phyloP scores from a whole-genome alignment of 2,113 vertebrate genomes.

The Bubo bubo region DNA sequence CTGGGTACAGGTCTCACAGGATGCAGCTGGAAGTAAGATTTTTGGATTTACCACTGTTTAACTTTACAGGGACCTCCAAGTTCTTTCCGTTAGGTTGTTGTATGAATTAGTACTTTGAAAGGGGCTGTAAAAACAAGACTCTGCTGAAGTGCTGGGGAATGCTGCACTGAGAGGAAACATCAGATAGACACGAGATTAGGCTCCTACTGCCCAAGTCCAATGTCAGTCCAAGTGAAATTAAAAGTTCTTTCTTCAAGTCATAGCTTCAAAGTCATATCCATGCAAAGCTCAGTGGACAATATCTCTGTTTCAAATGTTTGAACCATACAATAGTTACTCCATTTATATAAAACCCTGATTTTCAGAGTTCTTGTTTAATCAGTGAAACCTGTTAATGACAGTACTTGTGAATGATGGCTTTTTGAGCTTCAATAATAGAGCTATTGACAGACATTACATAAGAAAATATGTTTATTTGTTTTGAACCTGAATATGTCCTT shows the following conservation, averaged over 20 bases:
- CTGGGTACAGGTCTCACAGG: fast-evolving
- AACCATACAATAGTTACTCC: neutral
- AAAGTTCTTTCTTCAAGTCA: neutral
- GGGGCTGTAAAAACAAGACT: neutral
- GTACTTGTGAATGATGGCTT: neutral
- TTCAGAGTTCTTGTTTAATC: neutral
- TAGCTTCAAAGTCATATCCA: neutral
- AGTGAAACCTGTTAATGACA: neutral
- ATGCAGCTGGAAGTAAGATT: neutral
- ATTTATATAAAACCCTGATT: neutral
- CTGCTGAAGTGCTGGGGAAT: neutral
- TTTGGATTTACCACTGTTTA: neutral
- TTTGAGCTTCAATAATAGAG: neutral
- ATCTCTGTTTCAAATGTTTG: neutral
- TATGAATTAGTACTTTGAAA: neutral
- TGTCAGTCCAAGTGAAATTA: neutral
- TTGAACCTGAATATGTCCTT: neutral
- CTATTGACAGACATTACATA: fast-evolving
- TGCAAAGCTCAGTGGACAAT: neutral
- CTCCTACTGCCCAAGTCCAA: neutral
- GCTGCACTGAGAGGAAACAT: neutral
- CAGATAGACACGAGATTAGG: fast-evolving
- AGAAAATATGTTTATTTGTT: neutral
- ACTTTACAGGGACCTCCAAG: neutral
- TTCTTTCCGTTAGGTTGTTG: neutral